Conservation (phyloP, 64 coral and sea anemone species). For the Dendrophyllia cribrosa region DNA sequence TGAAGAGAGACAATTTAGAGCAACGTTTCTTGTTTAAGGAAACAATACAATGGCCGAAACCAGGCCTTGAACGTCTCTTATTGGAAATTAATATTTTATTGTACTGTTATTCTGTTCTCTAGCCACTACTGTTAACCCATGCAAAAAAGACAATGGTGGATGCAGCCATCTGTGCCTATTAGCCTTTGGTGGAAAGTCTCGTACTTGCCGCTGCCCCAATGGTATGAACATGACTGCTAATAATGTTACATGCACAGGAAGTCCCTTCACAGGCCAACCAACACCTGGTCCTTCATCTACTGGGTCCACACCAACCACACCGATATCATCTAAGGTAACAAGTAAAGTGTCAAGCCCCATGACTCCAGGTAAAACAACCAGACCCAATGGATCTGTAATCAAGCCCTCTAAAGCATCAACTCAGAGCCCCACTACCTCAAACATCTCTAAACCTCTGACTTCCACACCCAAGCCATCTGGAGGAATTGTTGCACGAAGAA, state of each 20-base stretch:
- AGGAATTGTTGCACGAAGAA: neutral
- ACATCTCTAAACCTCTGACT: neutral
- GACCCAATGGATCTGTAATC: neutral
- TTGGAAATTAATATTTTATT: neutral
- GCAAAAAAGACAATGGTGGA: constrained; percentile 69
- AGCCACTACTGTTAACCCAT: constrained; percentile 37
- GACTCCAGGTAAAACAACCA: neutral
- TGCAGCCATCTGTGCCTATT: constrained; percentile 86
- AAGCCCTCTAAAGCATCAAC: constrained; percentile 1
- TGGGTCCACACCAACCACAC: neutral
- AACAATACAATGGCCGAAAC: too few relatives aligned
- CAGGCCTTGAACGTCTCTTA: too few relatives aligned
- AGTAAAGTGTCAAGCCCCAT: neutral
- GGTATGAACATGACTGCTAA: constrained; percentile 64
- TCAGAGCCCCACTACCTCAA: neutral
- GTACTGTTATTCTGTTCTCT: neutral
- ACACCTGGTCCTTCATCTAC: neutral
- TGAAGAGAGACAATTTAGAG: too few relatives aligned
- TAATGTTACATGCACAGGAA: constrained; percentile 40
- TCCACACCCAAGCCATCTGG: neutral
- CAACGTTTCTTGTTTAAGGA: too few relatives aligned
- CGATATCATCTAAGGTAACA: neutral
- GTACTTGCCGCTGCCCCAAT: constrained; percentile 65
- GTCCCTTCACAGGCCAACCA: neutral
- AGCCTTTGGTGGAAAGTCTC: neutral